phyloP scores from a whole-genome alignment of 2,797 vertebrate species.

The Rhincodon typus region DNA sequence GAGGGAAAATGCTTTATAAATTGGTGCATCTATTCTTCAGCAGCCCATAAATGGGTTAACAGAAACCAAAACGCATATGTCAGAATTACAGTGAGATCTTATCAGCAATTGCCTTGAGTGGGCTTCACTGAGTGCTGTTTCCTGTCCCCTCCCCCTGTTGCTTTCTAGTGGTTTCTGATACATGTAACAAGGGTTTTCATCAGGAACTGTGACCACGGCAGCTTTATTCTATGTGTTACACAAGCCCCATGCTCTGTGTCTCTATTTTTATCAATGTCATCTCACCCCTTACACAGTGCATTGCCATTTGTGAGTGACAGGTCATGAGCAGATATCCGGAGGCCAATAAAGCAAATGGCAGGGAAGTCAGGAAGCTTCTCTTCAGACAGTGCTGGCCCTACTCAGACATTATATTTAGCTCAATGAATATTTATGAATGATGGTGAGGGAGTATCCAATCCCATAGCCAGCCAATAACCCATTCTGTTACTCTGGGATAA shows the following conservation, averaged over 20 bases:
- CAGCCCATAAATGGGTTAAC: constrained; percentile 16
- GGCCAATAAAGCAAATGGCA: neutral
- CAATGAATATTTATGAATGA: too few relatives aligned
- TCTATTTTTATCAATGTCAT: neutral
- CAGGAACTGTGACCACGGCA: constrained; percentile 9
- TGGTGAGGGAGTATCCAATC: too few relatives aligned
- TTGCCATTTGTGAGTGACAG: neutral
- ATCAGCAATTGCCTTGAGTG: neutral
- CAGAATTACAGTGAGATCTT: neutral
- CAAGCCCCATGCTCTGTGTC: neutral
- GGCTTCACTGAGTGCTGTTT: neutral
- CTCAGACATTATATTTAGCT: neutral
- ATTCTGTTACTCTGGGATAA: too few relatives aligned
- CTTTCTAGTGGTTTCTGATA: constrained; percentile 29
- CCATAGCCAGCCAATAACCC: too few relatives aligned
- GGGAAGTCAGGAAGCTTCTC: neutral
- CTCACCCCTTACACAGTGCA: neutral
- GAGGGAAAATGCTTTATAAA: neutral
- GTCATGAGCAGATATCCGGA: neutral
- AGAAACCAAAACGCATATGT: neutral
- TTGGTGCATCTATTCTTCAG: neutral
- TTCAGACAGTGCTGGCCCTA: neutral
- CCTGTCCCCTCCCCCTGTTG: neutral
- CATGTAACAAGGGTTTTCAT: constrained; percentile 24
- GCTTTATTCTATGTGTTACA: neutral